Evolutionary conservation across 2,888 invertebrate species (phyloP).

Genomic region (Synanthedon myopaeformis): DNA sequence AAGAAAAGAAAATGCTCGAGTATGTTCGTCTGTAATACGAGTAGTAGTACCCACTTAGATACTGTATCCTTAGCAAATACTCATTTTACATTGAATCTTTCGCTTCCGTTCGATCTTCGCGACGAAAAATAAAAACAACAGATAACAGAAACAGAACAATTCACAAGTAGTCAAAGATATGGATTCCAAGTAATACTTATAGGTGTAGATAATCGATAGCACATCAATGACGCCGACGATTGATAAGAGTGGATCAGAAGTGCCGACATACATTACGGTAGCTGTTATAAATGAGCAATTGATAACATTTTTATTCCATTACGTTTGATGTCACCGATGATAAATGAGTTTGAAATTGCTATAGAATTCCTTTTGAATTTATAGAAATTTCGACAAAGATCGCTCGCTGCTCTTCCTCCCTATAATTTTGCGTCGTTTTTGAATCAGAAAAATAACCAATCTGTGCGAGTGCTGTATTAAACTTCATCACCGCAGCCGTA

Average conservation of each 20-base stretch:
- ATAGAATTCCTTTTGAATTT: no score
- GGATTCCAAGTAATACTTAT: slow-evolving; percentile 32
- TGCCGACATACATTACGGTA: slow-evolving; percentile 41
- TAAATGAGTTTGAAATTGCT: slow-evolving; percentile 8
- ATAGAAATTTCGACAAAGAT: no score
- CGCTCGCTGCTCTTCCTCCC: no score
- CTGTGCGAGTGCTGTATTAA: no score
- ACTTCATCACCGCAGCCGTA: no score
- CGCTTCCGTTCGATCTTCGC: background rate
- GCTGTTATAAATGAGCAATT: slow-evolving; percentile 29
- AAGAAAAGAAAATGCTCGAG: no score
- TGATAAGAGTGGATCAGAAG: slow-evolving; percentile 40
- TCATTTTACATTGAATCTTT: slow-evolving; percentile 9
- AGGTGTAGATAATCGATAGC: slow-evolving; percentile 23
- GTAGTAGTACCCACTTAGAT: no score
- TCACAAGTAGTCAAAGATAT: slow-evolving; percentile 47
- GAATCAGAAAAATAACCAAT: no score
- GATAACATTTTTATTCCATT: slow-evolving; percentile 32
- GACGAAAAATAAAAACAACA: background rate
- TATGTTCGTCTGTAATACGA: no score
- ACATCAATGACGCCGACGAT: slow-evolving; percentile 37
- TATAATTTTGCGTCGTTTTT: no score
- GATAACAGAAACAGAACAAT: slow-evolving; percentile 28
- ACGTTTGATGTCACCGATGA: slow-evolving; percentile 39
- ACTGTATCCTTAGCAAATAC: slow-evolving; percentile 7